Conservation (phyloP, 2,888 invertebrate species). For the Ceramica pisi region DNA sequence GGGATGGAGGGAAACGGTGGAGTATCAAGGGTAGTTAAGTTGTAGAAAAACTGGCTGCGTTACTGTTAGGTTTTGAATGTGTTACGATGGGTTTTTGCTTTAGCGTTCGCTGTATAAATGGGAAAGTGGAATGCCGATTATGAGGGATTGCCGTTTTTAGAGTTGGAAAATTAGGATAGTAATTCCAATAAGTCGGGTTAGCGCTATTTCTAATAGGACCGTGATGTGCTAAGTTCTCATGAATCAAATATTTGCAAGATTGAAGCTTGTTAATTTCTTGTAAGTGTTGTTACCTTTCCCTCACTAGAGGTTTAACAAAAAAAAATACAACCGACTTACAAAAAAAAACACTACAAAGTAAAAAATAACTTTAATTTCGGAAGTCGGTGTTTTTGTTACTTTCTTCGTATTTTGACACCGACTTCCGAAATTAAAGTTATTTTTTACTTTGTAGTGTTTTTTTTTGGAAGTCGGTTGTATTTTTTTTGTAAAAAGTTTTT, state of each 20-base stretch:
- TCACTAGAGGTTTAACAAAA: too few species aligned
- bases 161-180: background rate
- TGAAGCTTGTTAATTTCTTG: background rate
- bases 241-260: background rate
- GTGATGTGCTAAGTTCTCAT: background rate
- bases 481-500: too few species aligned
- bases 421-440: too few species aligned
- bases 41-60: conserved; percentile 41
- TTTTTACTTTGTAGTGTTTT: too few species aligned
- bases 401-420: too few species aligned
- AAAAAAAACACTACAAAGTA: too few species aligned
- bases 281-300: background rate
- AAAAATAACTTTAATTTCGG: too few species aligned
- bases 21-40: conserved; percentile 32
- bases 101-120: background rate
- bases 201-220: background rate
- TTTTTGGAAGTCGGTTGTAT: too few species aligned
- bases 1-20: conserved; percentile 27
- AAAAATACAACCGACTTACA: too few species aligned
- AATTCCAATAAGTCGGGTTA: background rate
- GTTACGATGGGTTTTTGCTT: conserved; percentile 19
- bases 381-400: too few species aligned
- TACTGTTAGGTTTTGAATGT: conserved; percentile 14
- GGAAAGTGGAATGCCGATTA: background rate
- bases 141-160: background rate